A percentile compares a stretch with the other conserved stretches of the same genome.
These are phyloP conservation scores for Gortyna flavago DNA, from an alignment of 2,888 invertebrate species.

Conservation along the genomic window DNA sequence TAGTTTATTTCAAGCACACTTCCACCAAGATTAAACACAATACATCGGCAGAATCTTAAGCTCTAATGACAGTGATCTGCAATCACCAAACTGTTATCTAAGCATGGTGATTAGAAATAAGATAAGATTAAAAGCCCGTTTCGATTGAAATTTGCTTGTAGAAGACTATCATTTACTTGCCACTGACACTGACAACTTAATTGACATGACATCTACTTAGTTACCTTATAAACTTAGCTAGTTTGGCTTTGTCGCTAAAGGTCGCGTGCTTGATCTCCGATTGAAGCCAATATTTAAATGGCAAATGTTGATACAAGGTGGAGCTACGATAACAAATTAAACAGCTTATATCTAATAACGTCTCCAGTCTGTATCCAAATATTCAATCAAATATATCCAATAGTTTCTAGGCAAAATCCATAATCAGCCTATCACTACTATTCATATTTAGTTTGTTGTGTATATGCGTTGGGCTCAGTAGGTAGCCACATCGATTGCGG, in stretches of 20 bases:
- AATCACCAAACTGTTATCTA: background rate
- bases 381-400: background rate
- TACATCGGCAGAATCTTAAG: background rate
- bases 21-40: background rate
- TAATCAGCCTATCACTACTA: background rate
- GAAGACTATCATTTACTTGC: background rate
- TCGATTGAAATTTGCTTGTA: background rate
- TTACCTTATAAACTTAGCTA: background rate
- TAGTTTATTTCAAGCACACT: background rate
- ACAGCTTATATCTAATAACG: background rate
- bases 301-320: background rate
- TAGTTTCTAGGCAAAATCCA: background rate
- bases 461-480: too few species aligned
- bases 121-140: background rate
- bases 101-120: background rate
- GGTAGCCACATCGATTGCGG: too few species aligned
- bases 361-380: background rate
- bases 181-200: background rate
- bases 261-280: background rate
- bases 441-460: too few species aligned
- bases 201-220: background rate
- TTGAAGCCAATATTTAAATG: conserved; percentile 13
- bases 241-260: background rate
- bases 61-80: background rate
- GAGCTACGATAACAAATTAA: too few species aligned